phyloP scores from a whole-genome alignment of 2,113 vertebrate species.

The Chiloscyllium plagiosum region DNA sequence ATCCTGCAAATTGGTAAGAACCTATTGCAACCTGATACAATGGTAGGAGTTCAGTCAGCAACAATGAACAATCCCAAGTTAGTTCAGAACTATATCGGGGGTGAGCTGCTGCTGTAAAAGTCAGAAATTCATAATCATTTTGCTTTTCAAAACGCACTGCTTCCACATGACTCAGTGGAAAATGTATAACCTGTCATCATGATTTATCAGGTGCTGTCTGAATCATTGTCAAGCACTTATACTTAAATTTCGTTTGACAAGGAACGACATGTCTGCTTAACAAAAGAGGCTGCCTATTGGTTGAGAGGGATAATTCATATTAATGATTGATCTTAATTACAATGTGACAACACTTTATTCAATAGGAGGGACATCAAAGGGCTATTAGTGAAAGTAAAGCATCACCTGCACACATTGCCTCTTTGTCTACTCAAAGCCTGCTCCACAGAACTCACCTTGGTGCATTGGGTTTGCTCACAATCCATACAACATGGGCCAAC shows the following conservation, averaged over 20 bases:
- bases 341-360: constrained; percentile 24
- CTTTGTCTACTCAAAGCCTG: background rate
- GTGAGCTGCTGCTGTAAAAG: background rate
- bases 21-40: background rate
- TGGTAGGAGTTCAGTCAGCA: background rate
- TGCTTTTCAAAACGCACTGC: background rate
- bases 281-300: constrained; percentile 26
- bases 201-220: background rate
- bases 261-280: background rate
- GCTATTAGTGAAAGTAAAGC: background rate
- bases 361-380: constrained; percentile 29
- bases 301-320: constrained; percentile 20
- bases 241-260: constrained; percentile 33
- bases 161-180: background rate
- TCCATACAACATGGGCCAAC: background rate
- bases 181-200: constrained; percentile 30
- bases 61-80: background rate
- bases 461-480: background rate
- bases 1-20: background rate
- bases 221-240: background rate
- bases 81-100: background rate
- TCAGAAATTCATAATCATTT: background rate
- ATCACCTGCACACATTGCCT: background rate
- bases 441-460: background rate
- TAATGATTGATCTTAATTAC: constrained; percentile 34